Conservation (phyloP, 1,140 invertebrate genomes). For the Diabrotica undecimpunctata region DNA sequence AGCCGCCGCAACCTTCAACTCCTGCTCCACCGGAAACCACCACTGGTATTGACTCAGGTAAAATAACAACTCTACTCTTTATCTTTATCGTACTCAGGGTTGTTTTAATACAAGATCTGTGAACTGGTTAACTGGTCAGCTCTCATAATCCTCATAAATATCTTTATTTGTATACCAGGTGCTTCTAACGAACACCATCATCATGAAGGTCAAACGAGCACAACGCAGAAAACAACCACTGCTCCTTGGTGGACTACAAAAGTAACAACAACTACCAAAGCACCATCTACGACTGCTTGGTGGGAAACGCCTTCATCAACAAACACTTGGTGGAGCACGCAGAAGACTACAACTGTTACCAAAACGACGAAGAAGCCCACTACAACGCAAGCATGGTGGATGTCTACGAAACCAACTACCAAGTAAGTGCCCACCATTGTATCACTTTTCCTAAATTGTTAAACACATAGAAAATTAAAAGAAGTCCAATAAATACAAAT, state of each 20-base stretch:
- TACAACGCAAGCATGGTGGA: slow-evolving; percentile 19
- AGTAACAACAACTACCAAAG: slow-evolving; percentile 33
- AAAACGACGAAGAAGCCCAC: slow-evolving; percentile 11
- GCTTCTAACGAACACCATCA: slow-evolving; percentile 9
- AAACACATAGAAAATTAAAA: slow-evolving; percentile 30
- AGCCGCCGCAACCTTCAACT: slow-evolving; percentile 64
- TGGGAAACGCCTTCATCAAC: slow-evolving; percentile 3
- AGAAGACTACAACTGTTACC: not conserved
- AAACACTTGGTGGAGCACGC: slow-evolving; percentile 2
- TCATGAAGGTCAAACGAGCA: slow-evolving; percentile 34
- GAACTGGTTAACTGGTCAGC: not conserved
- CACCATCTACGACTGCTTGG: slow-evolving; percentile 19
- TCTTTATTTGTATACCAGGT: not conserved
- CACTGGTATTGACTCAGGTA: slow-evolving; percentile 52
- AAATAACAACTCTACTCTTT: not conserved
- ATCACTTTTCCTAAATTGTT: too few relatives aligned
- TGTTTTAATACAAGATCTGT: too few relatives aligned
- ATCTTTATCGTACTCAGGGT: not conserved
- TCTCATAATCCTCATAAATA: not conserved
- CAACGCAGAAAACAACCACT: slow-evolving; percentile 45
- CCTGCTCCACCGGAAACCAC: slow-evolving; percentile 68
- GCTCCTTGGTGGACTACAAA: slow-evolving; percentile 41
- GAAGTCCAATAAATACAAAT: too few relatives aligned
- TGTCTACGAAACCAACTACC: slow-evolving; percentile 13
- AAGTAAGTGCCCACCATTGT: not conserved